These are phyloP conservation scores for Scolopax bukidnonensis DNA, from an alignment of 2,797 vertebrate genomes.

Conservation along the genomic window DNA sequence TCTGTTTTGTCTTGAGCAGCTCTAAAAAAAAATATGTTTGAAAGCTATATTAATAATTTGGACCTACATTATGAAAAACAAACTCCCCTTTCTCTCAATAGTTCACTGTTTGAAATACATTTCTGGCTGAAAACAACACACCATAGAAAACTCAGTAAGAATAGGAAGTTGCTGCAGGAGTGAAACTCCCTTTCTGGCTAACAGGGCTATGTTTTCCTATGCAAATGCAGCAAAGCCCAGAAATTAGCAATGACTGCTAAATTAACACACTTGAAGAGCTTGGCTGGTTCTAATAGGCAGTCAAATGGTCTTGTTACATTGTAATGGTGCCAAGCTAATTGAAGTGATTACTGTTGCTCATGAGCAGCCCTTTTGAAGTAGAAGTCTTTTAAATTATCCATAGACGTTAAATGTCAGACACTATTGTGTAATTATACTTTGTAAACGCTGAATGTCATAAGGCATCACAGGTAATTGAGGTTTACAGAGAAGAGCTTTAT, in stretches of 20 bases:
- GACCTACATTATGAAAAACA: conserved; percentile 17
- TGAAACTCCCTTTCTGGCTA: conserved; percentile 79
- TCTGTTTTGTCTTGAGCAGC: background rate
- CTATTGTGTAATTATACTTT: conserved; percentile 88
- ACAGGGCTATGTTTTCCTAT: conserved; percentile 82
- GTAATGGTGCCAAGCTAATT: conserved; percentile 88
- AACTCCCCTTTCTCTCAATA: conserved; percentile 27
- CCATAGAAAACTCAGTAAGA: conserved; percentile 64
- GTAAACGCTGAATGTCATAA: conserved; percentile 87
- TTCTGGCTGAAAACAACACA: conserved; percentile 68
- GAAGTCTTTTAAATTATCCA: conserved; percentile 87
- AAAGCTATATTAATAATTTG: conserved; percentile 26
- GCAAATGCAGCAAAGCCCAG: conserved; percentile 82
- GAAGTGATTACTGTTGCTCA: conserved; percentile 88
- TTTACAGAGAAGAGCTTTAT: conserved; percentile 85
- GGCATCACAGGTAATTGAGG: conserved; percentile 88
- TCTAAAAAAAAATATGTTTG: background rate
- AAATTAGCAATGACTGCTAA: conserved; percentile 87
- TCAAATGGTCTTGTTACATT: conserved; percentile 88
- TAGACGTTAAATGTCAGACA: conserved; percentile 87
- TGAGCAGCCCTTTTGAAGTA: conserved; percentile 85
- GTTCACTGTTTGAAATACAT: conserved; percentile 71
- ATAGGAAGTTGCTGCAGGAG: conserved; percentile 72
- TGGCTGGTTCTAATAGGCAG: conserved; percentile 86
- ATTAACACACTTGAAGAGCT: conserved; percentile 87